Base-by-base conservation (phyloP, 1,140 invertebrate species). In the Neelides sp. region DNA sequence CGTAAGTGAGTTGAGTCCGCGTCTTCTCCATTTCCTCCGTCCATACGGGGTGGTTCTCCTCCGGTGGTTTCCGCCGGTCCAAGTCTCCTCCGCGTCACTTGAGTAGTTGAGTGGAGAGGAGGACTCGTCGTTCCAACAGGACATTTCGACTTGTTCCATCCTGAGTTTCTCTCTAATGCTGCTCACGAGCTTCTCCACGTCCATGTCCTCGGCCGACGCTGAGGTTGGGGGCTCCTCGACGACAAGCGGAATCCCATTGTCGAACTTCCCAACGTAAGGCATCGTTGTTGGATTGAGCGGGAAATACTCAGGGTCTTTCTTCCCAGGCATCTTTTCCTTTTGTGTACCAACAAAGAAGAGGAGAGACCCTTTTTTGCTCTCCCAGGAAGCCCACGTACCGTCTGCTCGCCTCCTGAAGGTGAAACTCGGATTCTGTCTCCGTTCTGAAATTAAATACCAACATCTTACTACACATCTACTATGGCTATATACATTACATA, bases 301-400 rank as follows among this genome's bases (percentile, higher is more conserved):
- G 49, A 54, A 58, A 36, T 58, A 58, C 42, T 58, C 57, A 35
- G 52, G 55, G 48, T 53, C 55, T 36, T 54, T 51, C 49, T 58
- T 58, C 44, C 52, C 57, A 49, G 57, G 57, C 57, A 58, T 58
- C 19, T 2, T 47, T n/a, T n/a, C n/a, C n/a, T n/a, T n/a, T n/a
- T n/a, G n/a, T n/a, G n/a, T n/a, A n/a, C n/a, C n/a, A n/a, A n/a
- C n/a, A n/a, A n/a, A n/a, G n/a, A n/a, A n/a, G n/a, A n/a, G n/a
- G n/a, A n/a, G n/a, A n/a, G n/a, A n/a, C n/a, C n/a, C n/a, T n/a
- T n/a, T n/a, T n/a, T n/a, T n/a, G n/a, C n/a, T n/a, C n/a, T n/a
- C n/a, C n/a, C n/a, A n/a, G n/a, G n/a, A n/a, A n/a, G n/a, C n/a
- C n/a, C n/a, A n/a, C n/a, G n/a, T n/a, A n/a, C n/a, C n/a, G n/a